Conservation (phyloP, 2,797 vertebrate genomes). For the Hemibagrus guttatus region DNA sequence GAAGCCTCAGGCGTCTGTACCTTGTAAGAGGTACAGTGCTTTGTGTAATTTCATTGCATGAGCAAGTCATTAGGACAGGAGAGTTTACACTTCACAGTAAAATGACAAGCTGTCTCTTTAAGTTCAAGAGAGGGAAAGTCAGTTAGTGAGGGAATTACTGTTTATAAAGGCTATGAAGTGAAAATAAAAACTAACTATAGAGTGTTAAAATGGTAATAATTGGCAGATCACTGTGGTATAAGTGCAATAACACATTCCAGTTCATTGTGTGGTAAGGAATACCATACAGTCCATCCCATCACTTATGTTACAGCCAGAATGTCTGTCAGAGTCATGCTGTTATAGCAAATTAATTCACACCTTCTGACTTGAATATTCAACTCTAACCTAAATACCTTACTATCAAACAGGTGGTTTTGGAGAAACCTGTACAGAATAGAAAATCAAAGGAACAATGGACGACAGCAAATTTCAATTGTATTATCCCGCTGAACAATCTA, state of each 20-base stretch:
- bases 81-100: not conserved
- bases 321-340: not conserved
- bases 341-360: not conserved
- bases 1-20: not conserved
- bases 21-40: not conserved
- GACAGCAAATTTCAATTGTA: constrained; percentile 53
- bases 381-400: not conserved
- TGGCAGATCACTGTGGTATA: not conserved
- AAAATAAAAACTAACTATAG: constrained; percentile 27
- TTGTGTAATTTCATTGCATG: not conserved
- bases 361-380: not conserved
- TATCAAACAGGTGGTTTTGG: not conserved
- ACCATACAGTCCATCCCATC: not conserved
- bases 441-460: constrained; percentile 6
- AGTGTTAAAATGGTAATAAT: not conserved
- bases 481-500: constrained; percentile 65
- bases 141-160: not conserved
- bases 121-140: not conserved
- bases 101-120: not conserved
- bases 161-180: constrained; percentile 25
- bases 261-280: not conserved
- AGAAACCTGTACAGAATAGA: not conserved
- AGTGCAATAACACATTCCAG: not conserved
- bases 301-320: not conserved
- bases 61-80: not conserved